Evolutionary conservation across 2,888 invertebrate genomes (phyloP), one percentile per base, ranked within the genome.

Genomic region (Caenorhabditis sp.): DNA sequence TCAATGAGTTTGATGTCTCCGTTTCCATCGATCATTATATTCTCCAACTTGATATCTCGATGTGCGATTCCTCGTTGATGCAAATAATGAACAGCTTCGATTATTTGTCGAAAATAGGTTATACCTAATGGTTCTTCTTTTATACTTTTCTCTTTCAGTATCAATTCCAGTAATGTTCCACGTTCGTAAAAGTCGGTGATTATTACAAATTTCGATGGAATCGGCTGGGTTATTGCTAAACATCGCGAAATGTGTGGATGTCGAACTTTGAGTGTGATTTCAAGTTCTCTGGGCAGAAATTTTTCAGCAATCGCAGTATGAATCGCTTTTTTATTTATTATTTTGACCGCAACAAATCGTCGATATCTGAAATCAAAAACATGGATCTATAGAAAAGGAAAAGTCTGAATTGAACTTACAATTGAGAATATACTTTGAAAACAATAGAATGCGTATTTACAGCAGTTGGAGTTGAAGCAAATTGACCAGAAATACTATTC

Each of bases 1-100:
- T 84, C 84, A 36, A 75, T 77, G 21, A 84, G 62, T 66, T 81
- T 80, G 24, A 84, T 55, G 66, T 84, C 83, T n/a, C 81, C 78
- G 59, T 82, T 81, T 10, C 67, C 66, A 58, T 82, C 82, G 31
- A 84, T 66, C 57, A 84, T 66, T 27, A 84, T 79, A 62, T 84
- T 84, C 62, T 84, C 77, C 24, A 83, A 54, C 57, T 79, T 79
- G 12, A 79, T 57, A 59, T 79, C 77, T 49, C 74, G 36, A 23
- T 79, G 79, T 0, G 65, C 70, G 19, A 79, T 77, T 36, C 68
- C 68, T 53, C 76, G 43, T 50, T 66, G 67, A 65, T 84, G 84
- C 10, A 84, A 65, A 59, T 83, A 84, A 36, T 82, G 57, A 17
- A 84, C 59, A 1, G 82, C 84, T 62, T 84, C 84, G 53, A 79